Base-by-base conservation (phyloP, 2,797 vertebrate genomes). In the Silurus lanzhouensis region DNA sequence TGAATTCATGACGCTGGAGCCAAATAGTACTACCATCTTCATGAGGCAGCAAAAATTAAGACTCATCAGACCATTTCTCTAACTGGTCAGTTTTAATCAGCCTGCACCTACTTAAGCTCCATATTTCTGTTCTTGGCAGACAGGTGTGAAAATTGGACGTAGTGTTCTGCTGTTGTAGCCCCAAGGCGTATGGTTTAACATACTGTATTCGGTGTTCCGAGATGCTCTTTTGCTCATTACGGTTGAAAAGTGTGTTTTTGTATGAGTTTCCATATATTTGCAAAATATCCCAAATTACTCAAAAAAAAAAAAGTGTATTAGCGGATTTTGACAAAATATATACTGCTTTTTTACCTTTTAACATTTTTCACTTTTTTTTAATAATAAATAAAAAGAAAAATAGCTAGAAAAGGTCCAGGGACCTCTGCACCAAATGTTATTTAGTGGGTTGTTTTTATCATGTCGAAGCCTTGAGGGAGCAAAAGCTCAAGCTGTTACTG, bases 401-500 rank as follows among this genome's bases (percentile, higher is more conserved):
- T 5, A n/a, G 44, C 67, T 72, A 90, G 72, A 83, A 66, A 83
- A 89, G 72, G 86, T 91, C 89, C 88, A 83, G 92, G 94, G 92
- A 92, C 87, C 77, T 85, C 88, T 90, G 89, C 92, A 90, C 90
- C 92, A 93, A 94, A 92, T 82, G 92, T 87, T 93, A 90, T 94
- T 95, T 94, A 94, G 94, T 92, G 91, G 92, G 93, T 92, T 91
- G 92, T 92, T 94, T 93, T 93, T 94, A 95, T 95, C 93, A 94
- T 91, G 92, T 91, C 87, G 91, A 90, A 90, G 93, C 87, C 87
- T 90, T 84, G 92, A 90, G 93, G 92, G 93, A 91, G 89, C 87
- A 75, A 61, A 91, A 90, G 91, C 91, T 92, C 91, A 83, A 92
- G 89, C 88, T 93, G 90, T 89, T 66, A 72, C 88, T 88, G 88